Base-by-base conservation (phyloP, 2,888 invertebrate genomes). In the Caenorhabditis plicata region DNA sequence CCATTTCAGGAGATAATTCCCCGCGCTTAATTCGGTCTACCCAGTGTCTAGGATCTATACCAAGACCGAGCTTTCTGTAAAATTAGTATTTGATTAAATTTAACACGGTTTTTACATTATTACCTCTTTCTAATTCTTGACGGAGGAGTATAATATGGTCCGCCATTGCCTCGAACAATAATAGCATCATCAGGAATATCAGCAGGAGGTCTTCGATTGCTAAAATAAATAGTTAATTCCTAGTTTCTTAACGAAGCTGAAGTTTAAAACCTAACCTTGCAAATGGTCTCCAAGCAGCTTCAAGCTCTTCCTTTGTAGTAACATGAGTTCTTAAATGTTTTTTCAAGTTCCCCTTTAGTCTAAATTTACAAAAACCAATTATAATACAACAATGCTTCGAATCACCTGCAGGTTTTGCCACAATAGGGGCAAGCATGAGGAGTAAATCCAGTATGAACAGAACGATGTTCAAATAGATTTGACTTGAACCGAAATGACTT, bases 291-390 rank as follows among this genome's bases (percentile, higher is more conserved):
- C 80, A 81, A 1, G 79, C 80, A 25, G 72, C 75, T 50, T 81
- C 80, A 19, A 81, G 61, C 42, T 81, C 81, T 55, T 79, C 79
- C 45, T 80, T 78, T 13, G 76, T 69, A n/a, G 64, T 70, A 2
- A 81, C 78, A 45, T 81, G 81, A 3, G 80, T 80, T 44, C 80
- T 75, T 29, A 81, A 49, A 57, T 81, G 81, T 42, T 81, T 81
- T 55, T 81, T 81, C 39, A 81, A 51, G 49, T 81, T 81, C 29
- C 81, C 81, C 43, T 67, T 64, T 20, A 70, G 27, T 38, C 69
- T 62, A 51, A 42, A 71, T 48, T 13, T 27, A 26, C n/a, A n/a
- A n/a, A n/a, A n/a, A n/a, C n/a, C n/a, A n/a, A n/a, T n/a, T n/a
- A n/a, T n/a, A n/a, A n/a, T n/a, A n/a, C n/a, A n/a, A n/a, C n/a